These are phyloP conservation scores for Cebuella pygmaea DNA, from an alignment of 2,797 vertebrate species.

Conservation along the genomic window DNA sequence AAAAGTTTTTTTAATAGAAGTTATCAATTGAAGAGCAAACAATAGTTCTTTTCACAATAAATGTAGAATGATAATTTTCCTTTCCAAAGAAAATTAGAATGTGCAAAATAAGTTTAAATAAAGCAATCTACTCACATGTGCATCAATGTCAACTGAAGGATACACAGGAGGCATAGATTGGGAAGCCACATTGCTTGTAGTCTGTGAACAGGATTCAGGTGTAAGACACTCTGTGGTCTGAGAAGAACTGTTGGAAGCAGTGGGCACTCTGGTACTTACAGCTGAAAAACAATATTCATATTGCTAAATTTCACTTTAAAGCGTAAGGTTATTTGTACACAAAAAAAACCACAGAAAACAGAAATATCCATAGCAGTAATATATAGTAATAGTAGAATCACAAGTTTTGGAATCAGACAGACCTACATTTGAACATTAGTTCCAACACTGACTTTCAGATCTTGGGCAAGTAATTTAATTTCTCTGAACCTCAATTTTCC, in stretches of 20 bases:
- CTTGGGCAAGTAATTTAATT: conserved; percentile 36
- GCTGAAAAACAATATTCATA: conserved; percentile 87
- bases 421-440: conserved; percentile 38
- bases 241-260: conserved; percentile 82
- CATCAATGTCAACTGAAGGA: conserved; percentile 98
- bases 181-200: conserved; percentile 88
- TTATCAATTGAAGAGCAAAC: conserved; percentile 47
- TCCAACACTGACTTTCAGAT: conserved; percentile 47
- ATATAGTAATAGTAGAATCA: conserved; percentile 38
- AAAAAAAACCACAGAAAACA: conserved; percentile 58
- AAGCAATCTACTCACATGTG: conserved; percentile 90
- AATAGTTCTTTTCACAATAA: conserved; percentile 14
- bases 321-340: conserved; percentile 30
- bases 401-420: conserved; percentile 44
- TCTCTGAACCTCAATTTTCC: conserved; percentile 37
- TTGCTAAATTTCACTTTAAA: conserved; percentile 64
- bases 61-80: conserved; percentile 1
- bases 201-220: conserved; percentile 92
- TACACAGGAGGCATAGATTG: conserved; percentile 95
- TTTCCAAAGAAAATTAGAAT: conserved; percentile 47
- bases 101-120: conserved; percentile 46
- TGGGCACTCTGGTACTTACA: conserved; percentile 96
- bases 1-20: neutral
- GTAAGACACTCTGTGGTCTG: conserved; percentile 91
- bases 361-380: conserved; percentile 40